Base-by-base conservation (phyloP, 1,140 invertebrate species). In the Listronotus bonariensis region DNA sequence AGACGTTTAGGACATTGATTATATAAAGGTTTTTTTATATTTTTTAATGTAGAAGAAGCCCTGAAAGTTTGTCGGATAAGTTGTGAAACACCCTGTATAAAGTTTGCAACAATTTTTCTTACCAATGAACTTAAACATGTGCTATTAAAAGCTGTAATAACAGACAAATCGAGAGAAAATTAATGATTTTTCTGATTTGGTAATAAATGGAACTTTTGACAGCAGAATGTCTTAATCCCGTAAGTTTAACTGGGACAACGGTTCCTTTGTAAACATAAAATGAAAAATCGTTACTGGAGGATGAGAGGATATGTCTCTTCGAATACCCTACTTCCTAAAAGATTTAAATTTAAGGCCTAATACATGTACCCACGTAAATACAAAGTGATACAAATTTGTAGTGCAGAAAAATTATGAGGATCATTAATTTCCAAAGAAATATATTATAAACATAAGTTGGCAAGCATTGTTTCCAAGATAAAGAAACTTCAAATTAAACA, bases 181-280 rank as follows among this genome's bases (percentile, higher is more conserved):
- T 60, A 60, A 60, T 60, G 58, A 60, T 60, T 60, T 60, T 60
- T 60, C 46, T 51, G 57, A 48, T 59, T 59, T 59, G 20, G 49
- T 60, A 60, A 60, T 60, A 52, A 52, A 60, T 60, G 46, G 14
- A 60, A 60, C 20, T 46, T 52, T 36, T 60, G 58, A 60, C 58
- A 60, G 48, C 7, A 51, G 58, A 60, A 60, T 60, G 49, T 34
- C 49, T 46, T 60, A 51, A 60, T 60, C 58, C 58, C 49, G 58
- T 60, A 46, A 60, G 58, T 60, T 60, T 60, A 60, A 60, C 58
- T 46, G 58, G 58, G 45, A 60, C 46, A 60, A 60, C 40, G 36
- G 58, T 60, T 46, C 58, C 58, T 58, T 60, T 46, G 34, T 42
- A 60, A 52, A 18, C 58, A 42, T 18, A 46, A 46, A 26, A 60